Conservation (phyloP, 2,113 vertebrate species). For the Silurus meridionalis region DNA sequence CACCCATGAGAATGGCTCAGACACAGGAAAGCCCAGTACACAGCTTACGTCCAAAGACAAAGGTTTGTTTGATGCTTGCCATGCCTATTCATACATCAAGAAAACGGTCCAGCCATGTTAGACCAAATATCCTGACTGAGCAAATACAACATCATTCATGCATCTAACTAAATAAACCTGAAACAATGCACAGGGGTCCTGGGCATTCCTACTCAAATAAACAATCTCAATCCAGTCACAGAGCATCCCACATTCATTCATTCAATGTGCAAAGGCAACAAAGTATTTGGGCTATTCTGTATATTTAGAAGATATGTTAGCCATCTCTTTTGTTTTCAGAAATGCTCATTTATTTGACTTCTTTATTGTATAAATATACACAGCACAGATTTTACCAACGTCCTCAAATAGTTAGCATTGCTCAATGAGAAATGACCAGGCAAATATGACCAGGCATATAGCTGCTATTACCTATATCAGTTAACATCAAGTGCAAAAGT, state of each 20-base stretch:
- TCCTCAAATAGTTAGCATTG: not conserved
- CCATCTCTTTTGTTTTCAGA: conserved; percentile 4
- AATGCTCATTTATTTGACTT: not conserved
- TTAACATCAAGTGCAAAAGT: not conserved
- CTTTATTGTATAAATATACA: not conserved
- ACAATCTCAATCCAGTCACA: conserved; percentile 56
- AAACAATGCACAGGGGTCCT: conserved; percentile 67
- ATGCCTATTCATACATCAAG: conserved; percentile 54
- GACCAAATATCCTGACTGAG: conserved; percentile 73
- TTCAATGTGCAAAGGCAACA: conserved; percentile 16
- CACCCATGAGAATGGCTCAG: not conserved
- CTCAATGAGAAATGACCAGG: not conserved
- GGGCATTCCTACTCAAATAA: conserved; percentile 67
- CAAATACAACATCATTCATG: conserved; percentile 59
- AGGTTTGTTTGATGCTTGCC: conserved; percentile 52
- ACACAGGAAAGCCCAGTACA: conserved; percentile 6
- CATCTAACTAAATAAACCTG: conserved; percentile 66
- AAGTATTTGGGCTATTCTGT: not conserved
- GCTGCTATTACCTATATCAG: not conserved
- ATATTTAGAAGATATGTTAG: not conserved
- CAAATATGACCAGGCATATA: not conserved
- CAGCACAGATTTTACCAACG: not conserved
- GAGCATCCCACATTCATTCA: not conserved
- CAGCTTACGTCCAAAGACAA: conserved; percentile 10
- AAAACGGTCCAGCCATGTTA: conserved; percentile 62